Evolutionary conservation across 2,888 invertebrate genomes (phyloP).

Genomic region (Ellobium chinense): DNA sequence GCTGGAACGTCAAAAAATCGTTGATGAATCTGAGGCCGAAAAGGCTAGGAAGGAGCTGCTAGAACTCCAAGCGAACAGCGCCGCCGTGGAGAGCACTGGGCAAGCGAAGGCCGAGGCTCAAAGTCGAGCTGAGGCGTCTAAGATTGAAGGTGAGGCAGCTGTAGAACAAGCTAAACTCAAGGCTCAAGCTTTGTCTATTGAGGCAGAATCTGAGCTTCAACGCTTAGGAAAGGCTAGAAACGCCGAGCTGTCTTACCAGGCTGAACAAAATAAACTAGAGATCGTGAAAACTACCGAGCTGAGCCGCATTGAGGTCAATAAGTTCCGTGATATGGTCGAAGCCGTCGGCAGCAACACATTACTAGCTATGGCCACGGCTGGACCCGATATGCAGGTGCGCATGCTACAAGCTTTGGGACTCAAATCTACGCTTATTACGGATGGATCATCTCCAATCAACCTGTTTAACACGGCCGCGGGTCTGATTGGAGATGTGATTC

Average conservation of each 20-base stretch:
- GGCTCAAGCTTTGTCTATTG: conserved; percentile 79
- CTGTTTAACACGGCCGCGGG: conserved; percentile 80
- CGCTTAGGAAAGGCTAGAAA: conserved; percentile 78
- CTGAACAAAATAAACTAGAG: conserved; percentile 79
- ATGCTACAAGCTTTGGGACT: conserved; percentile 79
- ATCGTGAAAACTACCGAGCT: conserved; percentile 75
- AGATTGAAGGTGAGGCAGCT: conserved; percentile 80
- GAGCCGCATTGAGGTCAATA: conserved; percentile 77
- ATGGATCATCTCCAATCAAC: conserved; percentile 80
- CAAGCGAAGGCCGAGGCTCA: conserved; percentile 81
- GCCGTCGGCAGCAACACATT: conserved; percentile 79
- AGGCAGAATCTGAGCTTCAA: conserved; percentile 80
- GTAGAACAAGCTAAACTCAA: conserved; percentile 80
- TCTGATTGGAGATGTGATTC: conserved; percentile 74
- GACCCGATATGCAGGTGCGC: conserved; percentile 80
- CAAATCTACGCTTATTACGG: conserved; percentile 80
- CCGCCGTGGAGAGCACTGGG: conserved; percentile 81
- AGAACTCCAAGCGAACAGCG: conserved; percentile 79
- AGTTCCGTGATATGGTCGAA: conserved; percentile 79
- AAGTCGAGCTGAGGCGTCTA: conserved; percentile 79
- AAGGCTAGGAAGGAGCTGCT: conserved; percentile 77
- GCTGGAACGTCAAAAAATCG: conserved; percentile 80
- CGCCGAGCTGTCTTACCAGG: conserved; percentile 78
- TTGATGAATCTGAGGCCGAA: conserved; percentile 80
- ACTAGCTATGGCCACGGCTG: conserved; percentile 77